Evolutionary conservation across 92 coral and sea anemone genomes (phyloP).

Genomic region (Metridium senile): DNA sequence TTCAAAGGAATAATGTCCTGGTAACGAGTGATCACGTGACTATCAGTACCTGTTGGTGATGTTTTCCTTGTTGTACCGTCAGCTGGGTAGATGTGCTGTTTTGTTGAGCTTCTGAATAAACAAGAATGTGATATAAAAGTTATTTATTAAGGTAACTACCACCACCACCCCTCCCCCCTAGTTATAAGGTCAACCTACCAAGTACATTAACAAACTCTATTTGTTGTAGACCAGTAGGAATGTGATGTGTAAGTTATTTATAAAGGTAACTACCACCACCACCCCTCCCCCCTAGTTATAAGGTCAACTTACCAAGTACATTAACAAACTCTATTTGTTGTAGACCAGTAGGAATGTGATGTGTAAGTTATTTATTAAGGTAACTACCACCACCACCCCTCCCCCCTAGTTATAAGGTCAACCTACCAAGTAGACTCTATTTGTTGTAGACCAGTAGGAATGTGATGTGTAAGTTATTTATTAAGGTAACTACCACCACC

Average conservation of each 20-base stretch:
- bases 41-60: too few relatives aligned
- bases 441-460: conserved; percentile 55
- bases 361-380: conserved; percentile 63
- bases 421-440: conserved; percentile 29
- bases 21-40: too few relatives aligned
- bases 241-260: background rate
- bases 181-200: conserved; percentile 5
- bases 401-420: background rate
- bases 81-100: too few relatives aligned
- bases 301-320: conserved; percentile 12
- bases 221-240: conserved; percentile 56
- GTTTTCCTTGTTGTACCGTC: too few relatives aligned
- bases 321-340: conserved; percentile 42
- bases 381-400: background rate
- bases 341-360: conserved; percentile 80
- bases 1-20: too few relatives aligned
- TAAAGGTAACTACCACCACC: background rate
- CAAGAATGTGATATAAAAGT: background rate
- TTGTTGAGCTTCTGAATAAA: too few relatives aligned
- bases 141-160: background rate
- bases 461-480: background rate
- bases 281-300: background rate
- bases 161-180: background rate
- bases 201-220: conserved; percentile 22
- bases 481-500: background rate